Base-by-base conservation (phyloP, 1,140 invertebrate species). In the Latrodectus geometricus region DNA sequence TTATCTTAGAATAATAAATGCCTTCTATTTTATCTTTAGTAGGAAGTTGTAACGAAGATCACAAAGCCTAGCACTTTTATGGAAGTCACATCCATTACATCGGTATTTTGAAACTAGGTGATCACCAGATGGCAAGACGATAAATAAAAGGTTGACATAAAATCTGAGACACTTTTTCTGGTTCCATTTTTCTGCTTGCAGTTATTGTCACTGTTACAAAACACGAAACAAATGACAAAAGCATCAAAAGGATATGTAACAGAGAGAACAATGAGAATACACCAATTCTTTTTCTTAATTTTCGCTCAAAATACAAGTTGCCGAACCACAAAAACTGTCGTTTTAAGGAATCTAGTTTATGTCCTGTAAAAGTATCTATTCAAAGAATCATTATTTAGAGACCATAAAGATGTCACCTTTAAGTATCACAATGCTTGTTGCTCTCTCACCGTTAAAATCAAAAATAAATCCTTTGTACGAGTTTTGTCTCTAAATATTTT, bases 391-490 rank as follows among this genome's bases (percentile, higher is more conserved):
- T 75, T 54, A 75, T 75, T 75, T 75, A 52, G 73, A 3, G 73
- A 50, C 9, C 73, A 49, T 75, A 75, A 75, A 75, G 9, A 35
- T 75, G 73, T 75, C 73, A 75, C 48, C 50, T 75, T 54, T 75
- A 75, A 75, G 50, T 20, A 49, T 5, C 52, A 35, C 20, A 49
- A 75, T 17, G 48, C 5, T 75, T 21, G 73, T n/a, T 15, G 50
- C 52, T 75, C 35, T 1, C 35, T 35, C 5, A 35, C 35, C 35
- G 35, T 35, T 35, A 35, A 1, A 1, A 35, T 35, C 35, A 1
- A 35, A 35, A 35, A 35, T 35, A 35, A 35, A 35, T 35, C 5
- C 5, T 5, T 35, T 35, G 1, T 35, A 35, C 1, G 35, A 35
- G 35, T 15, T 68, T 8, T 68, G 12, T 12, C 35, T 66, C 21